These are phyloP conservation scores for Hemibagrus wyckioides DNA, from an alignment of 2,113 vertebrate genomes.

Conservation along the genomic window DNA sequence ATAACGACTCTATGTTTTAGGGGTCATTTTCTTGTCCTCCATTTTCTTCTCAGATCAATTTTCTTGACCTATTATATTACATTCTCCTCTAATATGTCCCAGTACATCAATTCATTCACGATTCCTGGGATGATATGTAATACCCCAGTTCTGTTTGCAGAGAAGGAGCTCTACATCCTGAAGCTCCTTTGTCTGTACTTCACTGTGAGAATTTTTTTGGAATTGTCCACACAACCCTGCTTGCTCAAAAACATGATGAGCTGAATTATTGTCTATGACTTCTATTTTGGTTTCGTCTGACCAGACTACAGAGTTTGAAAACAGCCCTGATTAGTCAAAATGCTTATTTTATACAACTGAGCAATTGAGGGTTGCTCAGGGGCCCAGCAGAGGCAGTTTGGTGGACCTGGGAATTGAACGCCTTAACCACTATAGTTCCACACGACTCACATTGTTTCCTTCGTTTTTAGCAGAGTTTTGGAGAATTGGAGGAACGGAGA, in stretches of 20 bases:
- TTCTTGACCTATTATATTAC: neutral
- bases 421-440: no score
- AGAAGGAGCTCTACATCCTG: neutral
- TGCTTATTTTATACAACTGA: no score
- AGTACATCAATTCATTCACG: neutral
- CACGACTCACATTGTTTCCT: no score
- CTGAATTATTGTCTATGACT: neutral
- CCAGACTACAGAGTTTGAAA: neutral
- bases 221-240: neutral
- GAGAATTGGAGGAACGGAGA: neutral
- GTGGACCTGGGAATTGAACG: no score
- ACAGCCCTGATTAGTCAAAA: no score
- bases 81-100: neutral
- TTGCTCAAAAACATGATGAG: neutral
- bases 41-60: neutral
- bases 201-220: neutral
- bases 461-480: no score
- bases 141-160: neutral
- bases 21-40: neutral
- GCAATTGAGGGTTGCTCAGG: no score
- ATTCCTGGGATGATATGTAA: neutral
- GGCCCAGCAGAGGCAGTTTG: no score
- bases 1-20: neutral
- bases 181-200: neutral
- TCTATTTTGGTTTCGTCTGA: neutral